phyloP scores from a whole-genome alignment of 2,797 vertebrate species.

The Protonibea diacanthus region DNA sequence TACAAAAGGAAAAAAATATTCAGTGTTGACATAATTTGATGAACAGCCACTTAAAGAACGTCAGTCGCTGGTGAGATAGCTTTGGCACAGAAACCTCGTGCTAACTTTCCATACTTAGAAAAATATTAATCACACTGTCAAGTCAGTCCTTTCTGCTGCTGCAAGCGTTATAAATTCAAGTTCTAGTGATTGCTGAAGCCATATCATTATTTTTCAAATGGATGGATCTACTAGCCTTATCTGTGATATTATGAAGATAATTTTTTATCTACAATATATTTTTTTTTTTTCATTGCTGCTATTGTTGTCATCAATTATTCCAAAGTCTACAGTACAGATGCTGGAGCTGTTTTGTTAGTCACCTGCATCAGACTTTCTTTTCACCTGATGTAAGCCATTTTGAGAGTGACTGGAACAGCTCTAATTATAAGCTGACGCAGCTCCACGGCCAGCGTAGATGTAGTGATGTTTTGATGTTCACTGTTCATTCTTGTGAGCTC shows the following conservation, averaged over 20 bases:
- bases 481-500: constrained; percentile 36
- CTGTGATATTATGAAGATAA: constrained; percentile 1
- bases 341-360: background rate
- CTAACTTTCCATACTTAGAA: constrained; percentile 39
- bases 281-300: constrained; percentile 16
- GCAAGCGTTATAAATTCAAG: constrained; percentile 37
- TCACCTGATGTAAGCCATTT: constrained; percentile 37
- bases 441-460: constrained; percentile 15
- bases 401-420: constrained; percentile 15
- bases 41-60: constrained; percentile 64
- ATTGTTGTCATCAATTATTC: constrained; percentile 34
- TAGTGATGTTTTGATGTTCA: constrained; percentile 42
- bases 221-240: background rate
- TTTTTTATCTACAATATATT: constrained; percentile 14
- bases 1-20: constrained; percentile 39
- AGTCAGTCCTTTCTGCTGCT: constrained; percentile 34
- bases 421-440: constrained; percentile 43
- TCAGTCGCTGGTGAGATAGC: constrained; percentile 40
- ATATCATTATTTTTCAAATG: constrained; percentile 28
- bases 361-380: constrained; percentile 21
- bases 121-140: constrained; percentile 58
- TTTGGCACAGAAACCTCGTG: constrained; percentile 48
- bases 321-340: constrained; percentile 7
- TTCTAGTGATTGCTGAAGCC: constrained; percentile 13
- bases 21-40: constrained; percentile 61